Conservation (phyloP, 2,888 invertebrate genomes). For the Scelioninae gen. 1 region DNA sequence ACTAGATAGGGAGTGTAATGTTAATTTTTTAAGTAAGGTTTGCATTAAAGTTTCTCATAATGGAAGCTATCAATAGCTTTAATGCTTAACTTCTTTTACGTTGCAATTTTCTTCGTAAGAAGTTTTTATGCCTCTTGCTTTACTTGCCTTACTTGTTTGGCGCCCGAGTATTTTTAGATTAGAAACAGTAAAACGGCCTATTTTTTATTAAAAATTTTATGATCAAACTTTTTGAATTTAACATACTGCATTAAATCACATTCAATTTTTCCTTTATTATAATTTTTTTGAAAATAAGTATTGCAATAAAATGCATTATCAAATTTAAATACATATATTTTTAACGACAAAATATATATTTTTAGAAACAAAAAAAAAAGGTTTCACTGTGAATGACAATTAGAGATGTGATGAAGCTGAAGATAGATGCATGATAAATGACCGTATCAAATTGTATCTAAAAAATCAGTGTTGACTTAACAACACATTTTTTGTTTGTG, state of each 20-base stretch:
- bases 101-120: conserved; percentile 48
- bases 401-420: conserved; percentile 21
- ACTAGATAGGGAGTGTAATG: background rate
- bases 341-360: no score
- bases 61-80: conserved; percentile 41
- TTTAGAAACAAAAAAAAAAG: background rate
- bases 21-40: background rate
- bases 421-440: conserved; percentile 24
- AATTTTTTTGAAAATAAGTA: no score
- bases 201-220: conserved; percentile 1
- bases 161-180: conserved; percentile 46
- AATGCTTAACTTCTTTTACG: conserved; percentile 39
- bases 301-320: no score
- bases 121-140: conserved; percentile 45
- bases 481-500: no score
- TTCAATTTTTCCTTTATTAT: no score
- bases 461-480: conserved; percentile 31
- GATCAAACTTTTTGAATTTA: no score
- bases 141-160: conserved; percentile 33
- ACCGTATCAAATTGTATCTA: conserved; percentile 14
- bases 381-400: background rate
- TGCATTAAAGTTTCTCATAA: conserved; percentile 17
- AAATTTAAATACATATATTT: no score
- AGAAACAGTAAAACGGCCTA: conserved; percentile 28
- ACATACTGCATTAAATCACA: no score